Conservation (phyloP, 2,888 invertebrate species). For the Timema cristinae region DNA sequence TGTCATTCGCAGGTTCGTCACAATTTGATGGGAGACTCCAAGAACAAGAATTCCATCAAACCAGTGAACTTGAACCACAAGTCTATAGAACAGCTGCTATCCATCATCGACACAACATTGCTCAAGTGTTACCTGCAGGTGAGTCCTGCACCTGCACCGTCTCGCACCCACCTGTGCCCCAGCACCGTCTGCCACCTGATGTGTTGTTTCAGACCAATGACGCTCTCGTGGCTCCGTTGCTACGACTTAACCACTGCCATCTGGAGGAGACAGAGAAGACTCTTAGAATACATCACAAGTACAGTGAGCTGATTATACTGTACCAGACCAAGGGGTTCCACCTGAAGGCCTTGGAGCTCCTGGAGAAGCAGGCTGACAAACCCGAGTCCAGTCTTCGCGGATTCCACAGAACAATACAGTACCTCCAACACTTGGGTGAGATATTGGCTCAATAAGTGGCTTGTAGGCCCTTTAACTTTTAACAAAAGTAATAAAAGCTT, state of each 20-base stretch:
- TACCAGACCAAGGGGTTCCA: conserved; percentile 94
- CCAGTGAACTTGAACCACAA: conserved; percentile 40
- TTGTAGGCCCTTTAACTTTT: too few species aligned
- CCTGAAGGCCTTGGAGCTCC: conserved; percentile 81
- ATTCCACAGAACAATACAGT: conserved; percentile 79
- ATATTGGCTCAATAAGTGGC: too few species aligned
- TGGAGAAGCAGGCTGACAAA: conserved; percentile 71
- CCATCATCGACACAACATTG: conserved; percentile 95
- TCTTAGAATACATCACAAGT: conserved; percentile 80
- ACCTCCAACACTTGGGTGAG: conserved; percentile 82
- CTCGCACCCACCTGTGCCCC: not conserved
- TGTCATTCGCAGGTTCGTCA: conserved; percentile 39
- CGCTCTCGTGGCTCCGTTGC: conserved; percentile 84
- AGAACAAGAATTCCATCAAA: conserved; percentile 10
- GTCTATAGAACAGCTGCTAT: conserved; percentile 65
- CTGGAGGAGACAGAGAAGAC: conserved; percentile 90
- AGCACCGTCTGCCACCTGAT: conserved; percentile 58
- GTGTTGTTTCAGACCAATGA: conserved; percentile 74
- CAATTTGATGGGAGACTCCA: conserved; percentile 26
- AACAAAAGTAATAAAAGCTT: too few species aligned
- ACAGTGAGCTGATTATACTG: conserved; percentile 88
- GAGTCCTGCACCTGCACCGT: conserved; percentile 32
- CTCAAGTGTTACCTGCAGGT: conserved; percentile 95
- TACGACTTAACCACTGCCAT: conserved; percentile 89
- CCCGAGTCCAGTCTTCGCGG: conserved; percentile 75